Evolutionary conservation across 1,140 invertebrate species (phyloP).

Genomic region (Glossosoma conforme): DNA sequence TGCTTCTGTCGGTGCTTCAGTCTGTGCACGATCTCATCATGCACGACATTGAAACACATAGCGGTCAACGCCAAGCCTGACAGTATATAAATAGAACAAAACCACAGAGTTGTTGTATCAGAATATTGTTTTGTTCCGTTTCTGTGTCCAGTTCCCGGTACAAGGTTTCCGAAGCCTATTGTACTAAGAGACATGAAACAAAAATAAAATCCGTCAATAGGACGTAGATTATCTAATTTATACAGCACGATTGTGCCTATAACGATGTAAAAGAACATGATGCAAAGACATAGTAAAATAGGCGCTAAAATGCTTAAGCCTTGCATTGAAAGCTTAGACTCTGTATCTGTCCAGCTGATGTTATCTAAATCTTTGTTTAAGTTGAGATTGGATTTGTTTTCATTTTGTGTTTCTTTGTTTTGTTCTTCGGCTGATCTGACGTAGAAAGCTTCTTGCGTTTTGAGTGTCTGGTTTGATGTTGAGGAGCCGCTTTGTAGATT

Average conservation of each 20-base stretch:
- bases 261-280: constrained; percentile 80
- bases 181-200: constrained; percentile 93
- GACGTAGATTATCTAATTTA: constrained; percentile 77
- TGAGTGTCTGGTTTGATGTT: constrained; percentile 35
- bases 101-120: constrained; percentile 64
- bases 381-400: constrained; percentile 42
- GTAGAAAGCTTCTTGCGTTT: constrained; percentile 67
- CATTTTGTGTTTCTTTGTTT: constrained; percentile 38
- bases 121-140: constrained; percentile 19
- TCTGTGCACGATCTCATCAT: constrained; percentile 85
- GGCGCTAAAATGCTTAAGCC: constrained; percentile 73
- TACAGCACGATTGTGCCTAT: constrained; percentile 83
- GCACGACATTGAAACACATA: constrained; percentile 96
- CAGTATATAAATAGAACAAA: constrained; percentile 91
- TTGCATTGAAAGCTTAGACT: constrained; percentile 69
- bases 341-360: constrained; percentile 54
- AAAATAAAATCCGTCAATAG: constrained; percentile 88
- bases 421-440: constrained; percentile 39
- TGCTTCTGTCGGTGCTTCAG: constrained; percentile 59
- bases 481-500: constrained; percentile 57
- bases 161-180: constrained; percentile 87
- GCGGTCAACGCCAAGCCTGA: constrained; percentile 92
- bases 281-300: constrained; percentile 70
- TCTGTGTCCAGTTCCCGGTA: constrained; percentile 59
- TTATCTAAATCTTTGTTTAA: constrained; percentile 41